phyloP scores from a whole-genome alignment of 2,113 vertebrate genomes.

The Amphilophus citrinellus region DNA sequence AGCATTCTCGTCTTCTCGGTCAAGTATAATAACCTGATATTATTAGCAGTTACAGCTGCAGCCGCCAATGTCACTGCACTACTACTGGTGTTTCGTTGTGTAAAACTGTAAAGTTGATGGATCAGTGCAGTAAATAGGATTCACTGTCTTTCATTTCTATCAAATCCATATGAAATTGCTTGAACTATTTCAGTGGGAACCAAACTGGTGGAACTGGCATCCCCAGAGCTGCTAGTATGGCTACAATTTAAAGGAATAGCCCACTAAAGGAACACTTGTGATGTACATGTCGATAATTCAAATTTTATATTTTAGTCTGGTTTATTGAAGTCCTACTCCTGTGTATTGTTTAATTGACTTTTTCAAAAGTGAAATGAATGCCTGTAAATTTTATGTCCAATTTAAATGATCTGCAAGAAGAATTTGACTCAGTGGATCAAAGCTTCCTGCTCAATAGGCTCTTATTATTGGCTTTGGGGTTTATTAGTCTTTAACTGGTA shows the following conservation, averaged over 20 bases:
- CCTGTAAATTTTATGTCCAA: background rate
- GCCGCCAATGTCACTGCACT: too few relatives aligned
- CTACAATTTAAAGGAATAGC: background rate
- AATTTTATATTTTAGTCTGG: background rate
- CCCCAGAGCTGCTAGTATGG: background rate
- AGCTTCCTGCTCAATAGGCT: background rate
- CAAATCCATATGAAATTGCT: background rate
- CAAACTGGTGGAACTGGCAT: background rate
- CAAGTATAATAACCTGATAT: too few relatives aligned
- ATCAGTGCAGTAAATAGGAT: background rate
- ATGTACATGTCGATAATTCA: background rate
- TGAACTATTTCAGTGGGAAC: background rate
- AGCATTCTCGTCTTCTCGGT: background rate
- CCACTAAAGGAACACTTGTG: background rate
- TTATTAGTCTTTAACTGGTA: slow-evolving; percentile 20
- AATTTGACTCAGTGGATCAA: background rate
- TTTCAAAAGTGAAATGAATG: slow-evolving; percentile 8
- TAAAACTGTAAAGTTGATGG: background rate
- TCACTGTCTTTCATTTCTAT: background rate
- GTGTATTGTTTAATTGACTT: slow-evolving; percentile 10
- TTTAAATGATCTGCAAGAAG: slow-evolving; percentile 6
- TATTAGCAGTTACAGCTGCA: too few relatives aligned
- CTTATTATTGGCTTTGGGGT: slow-evolving; percentile 8
- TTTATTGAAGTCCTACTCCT: background rate
- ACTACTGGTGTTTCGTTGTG: too few relatives aligned